Evolutionary conservation across 1,140 invertebrate genomes (phyloP).

Genomic region (Streblospio benedicti): DNA sequence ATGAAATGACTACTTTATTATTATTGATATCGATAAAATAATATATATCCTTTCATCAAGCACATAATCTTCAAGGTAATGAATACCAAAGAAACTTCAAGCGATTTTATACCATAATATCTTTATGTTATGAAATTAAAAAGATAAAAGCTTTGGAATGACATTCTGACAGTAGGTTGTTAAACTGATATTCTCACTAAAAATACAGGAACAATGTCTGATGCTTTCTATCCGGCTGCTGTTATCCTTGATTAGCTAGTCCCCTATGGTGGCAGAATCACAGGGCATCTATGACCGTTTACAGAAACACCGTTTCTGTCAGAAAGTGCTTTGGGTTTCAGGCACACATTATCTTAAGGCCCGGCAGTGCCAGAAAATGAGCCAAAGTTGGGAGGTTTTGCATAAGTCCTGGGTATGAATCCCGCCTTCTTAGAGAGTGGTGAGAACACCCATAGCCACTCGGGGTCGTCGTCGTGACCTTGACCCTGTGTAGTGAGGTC

Average conservation of each 20-base stretch:
- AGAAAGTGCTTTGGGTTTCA: not conserved
- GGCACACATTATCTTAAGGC: not conserved
- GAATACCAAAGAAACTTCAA: too few species aligned
- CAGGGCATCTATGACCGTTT: not conserved
- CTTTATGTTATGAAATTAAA: too few species aligned
- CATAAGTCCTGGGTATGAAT: slow-evolving; percentile 89
- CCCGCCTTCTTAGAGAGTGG: slow-evolving; percentile 86
- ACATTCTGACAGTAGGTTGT: too few species aligned
- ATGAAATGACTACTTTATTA: too few species aligned
- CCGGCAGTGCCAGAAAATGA: not conserved
- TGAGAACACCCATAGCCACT: slow-evolving; percentile 90
- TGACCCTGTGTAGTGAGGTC: slow-evolving; percentile 86
- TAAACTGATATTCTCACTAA: too few species aligned
- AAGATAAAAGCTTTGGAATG: too few species aligned
- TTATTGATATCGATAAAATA: too few species aligned
- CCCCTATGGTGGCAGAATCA: not conserved
- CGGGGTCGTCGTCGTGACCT: too few species aligned
- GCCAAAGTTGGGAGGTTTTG: slow-evolving; percentile 60
- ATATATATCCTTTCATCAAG: too few species aligned
- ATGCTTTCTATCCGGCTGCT: not conserved
- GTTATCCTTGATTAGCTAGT: not conserved
- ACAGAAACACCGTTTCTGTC: not conserved
- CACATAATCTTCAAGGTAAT: too few species aligned
- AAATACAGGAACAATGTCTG: not conserved
- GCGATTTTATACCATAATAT: too few species aligned